Evolutionary conservation across 2,888 invertebrate genomes (phyloP), one percentile per base, ranked within the genome.

Genomic region (Platycnemis pennipes): DNA sequence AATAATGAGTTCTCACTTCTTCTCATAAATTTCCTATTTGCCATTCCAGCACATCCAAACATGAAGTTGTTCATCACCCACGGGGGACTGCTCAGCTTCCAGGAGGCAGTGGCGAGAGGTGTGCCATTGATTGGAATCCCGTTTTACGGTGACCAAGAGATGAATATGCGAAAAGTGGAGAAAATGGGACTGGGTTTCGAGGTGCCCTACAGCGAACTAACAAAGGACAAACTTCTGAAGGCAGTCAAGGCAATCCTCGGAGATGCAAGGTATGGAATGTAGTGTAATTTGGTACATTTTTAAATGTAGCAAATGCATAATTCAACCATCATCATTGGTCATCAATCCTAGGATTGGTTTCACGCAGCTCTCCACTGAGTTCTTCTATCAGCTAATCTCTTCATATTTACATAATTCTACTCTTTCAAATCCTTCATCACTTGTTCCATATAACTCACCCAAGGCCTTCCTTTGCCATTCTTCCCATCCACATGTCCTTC

Each of bases 41-140:
- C 37, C 37, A 16, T 91, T 95, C 94, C 95, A 97, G 97, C 96
- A 1, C 97, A 97, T 96, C 96, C 96, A 1, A 97, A 97, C 94
- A 96, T 97, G 2, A 97, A 96, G 95, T 95, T 97, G 0, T 97
- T 97, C 95, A 97, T 98, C 94, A 97, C 97, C 19, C 97, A 97
- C 95, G 97, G 97, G 49, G 97, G 97, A 0, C 96, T 97, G 87
- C 96, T 97, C 95, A 97, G 97, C 94, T 96, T 97, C 19, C 97
- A 97, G 95, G 97, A 97, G 95, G 96, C 97, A 0, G 96, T 97
- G 44, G 96, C 96, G 94, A 96, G 96, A 77, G 96, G 96, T 44
- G 97, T 97, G 56, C 97, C 97, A 2, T 96, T 97, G 94, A 95
- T 97, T 94, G 97, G 97, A 63, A 96, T 97, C 42, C 97, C 97